A percentile compares a stretch with the other conserved stretches of the same genome.
phyloP scores from a whole-genome alignment of 2,113 vertebrate species.

The Sphyrna mokarran region DNA sequence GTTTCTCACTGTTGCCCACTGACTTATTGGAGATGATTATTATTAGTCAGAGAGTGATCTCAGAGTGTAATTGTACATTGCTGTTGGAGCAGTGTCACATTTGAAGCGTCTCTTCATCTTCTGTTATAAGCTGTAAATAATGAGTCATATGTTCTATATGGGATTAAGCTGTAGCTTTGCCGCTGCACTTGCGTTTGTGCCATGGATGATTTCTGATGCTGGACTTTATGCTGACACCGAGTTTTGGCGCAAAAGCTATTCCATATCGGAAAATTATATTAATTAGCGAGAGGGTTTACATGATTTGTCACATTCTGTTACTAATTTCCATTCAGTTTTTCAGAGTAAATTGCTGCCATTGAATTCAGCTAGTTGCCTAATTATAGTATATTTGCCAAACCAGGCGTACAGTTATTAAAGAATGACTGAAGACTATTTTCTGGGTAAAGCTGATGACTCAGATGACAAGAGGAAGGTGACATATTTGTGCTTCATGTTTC shows the following conservation, averaged over 20 bases:
- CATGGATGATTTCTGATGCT: not conserved
- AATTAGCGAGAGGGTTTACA: not conserved
- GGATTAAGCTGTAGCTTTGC: not conserved
- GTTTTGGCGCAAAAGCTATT: not conserved
- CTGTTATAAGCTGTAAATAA: slow-evolving; percentile 31
- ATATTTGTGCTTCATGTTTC: not conserved
- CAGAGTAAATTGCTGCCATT: not conserved
- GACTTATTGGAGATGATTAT: not conserved
- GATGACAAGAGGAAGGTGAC: not conserved
- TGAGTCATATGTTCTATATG: slow-evolving; percentile 29
- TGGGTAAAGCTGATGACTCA: not conserved
- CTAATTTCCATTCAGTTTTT: slow-evolving; percentile 25
- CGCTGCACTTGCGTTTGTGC: not conserved
- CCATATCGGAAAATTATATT: not conserved
- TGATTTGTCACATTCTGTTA: not conserved
- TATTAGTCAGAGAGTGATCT: slow-evolving; percentile 25
- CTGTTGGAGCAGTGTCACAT: not conserved
- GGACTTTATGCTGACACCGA: not conserved
- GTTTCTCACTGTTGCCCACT: not conserved
- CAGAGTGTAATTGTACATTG: slow-evolving; percentile 26
- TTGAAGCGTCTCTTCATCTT: slow-evolving; percentile 10
- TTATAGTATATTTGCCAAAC: not conserved
- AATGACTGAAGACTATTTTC: not conserved
- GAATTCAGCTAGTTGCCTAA: not conserved
- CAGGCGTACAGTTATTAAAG: not conserved